Conservation (phyloP, 2,888 invertebrate genomes). For the Ophion slaviceki region DNA sequence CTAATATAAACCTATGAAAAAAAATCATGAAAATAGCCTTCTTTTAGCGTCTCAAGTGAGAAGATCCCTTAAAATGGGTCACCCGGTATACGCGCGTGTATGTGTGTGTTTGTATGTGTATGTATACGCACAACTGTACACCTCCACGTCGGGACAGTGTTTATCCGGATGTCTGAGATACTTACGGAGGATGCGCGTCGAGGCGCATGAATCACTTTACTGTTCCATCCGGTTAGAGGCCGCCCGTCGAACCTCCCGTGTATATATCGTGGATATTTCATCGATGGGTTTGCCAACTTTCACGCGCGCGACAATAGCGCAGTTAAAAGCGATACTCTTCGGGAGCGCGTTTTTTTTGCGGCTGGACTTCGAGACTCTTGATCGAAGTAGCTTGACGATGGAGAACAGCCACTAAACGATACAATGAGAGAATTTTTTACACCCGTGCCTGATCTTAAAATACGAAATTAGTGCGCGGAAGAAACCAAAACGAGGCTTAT, state of each 20-base stretch:
- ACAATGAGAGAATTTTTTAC: background rate
- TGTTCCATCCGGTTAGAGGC: constrained; percentile 51
- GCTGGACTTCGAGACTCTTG: background rate
- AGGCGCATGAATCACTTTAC: constrained; percentile 59
- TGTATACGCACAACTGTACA: constrained; percentile 14
- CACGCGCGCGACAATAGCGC: constrained; percentile 38
- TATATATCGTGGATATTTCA: constrained; percentile 16
- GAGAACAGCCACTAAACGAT: background rate
- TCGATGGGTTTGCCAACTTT: constrained; percentile 50
- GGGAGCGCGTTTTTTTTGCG: background rate
- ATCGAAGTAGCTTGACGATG: background rate
- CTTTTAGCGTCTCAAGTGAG: no score
- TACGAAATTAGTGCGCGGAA: background rate
- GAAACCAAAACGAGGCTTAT: background rate
- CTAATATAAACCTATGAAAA: no score
- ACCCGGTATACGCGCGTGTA: no score
- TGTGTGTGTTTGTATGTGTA: background rate
- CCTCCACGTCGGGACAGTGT: constrained; percentile 50
- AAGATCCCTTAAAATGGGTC: no score
- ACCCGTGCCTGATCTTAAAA: background rate
- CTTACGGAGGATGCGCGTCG: constrained; percentile 52
- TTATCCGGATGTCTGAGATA: constrained; percentile 67
- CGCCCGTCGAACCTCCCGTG: constrained; percentile 12
- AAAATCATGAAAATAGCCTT: no score
- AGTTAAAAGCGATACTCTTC: background rate